These are phyloP conservation scores for Pseudorectes ferrugineus DNA, from an alignment of 2,113 vertebrate species.

Conservation along the genomic window DNA sequence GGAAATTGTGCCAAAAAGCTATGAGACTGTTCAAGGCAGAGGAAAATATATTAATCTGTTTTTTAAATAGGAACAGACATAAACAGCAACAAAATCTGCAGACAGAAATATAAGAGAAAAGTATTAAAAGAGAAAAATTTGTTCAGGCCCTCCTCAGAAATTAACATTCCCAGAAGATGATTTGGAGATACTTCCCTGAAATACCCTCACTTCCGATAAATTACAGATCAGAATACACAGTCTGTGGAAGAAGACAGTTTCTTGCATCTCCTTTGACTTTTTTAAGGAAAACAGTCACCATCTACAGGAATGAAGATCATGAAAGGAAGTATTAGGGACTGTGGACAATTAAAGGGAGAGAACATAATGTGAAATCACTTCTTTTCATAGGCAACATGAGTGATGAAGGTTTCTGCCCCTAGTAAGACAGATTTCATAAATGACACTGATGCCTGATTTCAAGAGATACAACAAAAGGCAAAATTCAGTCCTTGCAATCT, in stretches of 20 bases:
- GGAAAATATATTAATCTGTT: neutral
- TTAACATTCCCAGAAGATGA: neutral
- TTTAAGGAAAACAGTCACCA: neutral
- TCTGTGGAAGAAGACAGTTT: neutral
- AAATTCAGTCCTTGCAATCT: neutral
- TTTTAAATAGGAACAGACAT: neutral
- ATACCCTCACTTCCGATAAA: neutral
- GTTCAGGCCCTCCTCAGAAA: neutral
- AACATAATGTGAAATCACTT: neutral
- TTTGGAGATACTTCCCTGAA: neutral
- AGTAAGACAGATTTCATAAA: neutral
- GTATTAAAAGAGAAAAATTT: neutral
- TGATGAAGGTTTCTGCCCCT: neutral
- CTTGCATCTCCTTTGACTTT: neutral
- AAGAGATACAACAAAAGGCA: neutral
- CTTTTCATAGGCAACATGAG: neutral
- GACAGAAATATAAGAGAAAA: neutral
- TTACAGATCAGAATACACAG: accelerated
- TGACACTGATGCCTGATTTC: neutral
- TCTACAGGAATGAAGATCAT: neutral
- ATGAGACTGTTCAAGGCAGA: neutral
- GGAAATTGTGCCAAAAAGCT: neutral
- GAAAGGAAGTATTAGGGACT: neutral
- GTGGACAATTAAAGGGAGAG: neutral
- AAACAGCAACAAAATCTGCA: neutral